Base-by-base conservation (phyloP, 2,888 invertebrate genomes). In the Xestia c-nigrum region DNA sequence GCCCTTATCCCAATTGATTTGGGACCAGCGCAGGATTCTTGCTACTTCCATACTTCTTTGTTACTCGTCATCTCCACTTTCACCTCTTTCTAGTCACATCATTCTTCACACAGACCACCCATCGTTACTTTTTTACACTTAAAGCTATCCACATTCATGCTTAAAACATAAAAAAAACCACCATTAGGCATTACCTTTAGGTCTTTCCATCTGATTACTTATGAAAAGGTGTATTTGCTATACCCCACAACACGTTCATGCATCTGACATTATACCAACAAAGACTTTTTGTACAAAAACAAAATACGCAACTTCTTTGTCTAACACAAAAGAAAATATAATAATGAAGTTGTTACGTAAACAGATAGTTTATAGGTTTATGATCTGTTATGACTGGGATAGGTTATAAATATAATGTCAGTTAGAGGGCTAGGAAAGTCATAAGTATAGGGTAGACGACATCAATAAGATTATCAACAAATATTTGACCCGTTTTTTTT, bases 11-110 rank as follows among this genome's bases (percentile, higher is more conserved):
- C 12, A 55, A 55, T 55, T 55, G 0, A 55, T 55, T 55, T 5
- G n/a, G 1, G n/a, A 12, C 1, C n/a, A 5, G 2, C 5, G n/a
- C 12, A n/a, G 16, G 16, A 47, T 47, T 0, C 5, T 9, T n/a
- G 4, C 9, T 55, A n/a, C n/a, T 55, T 55, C n/a, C 10, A 10
- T n/a, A 55, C 47, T 47, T 47, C 47, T 47, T n/a, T 55, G 10
- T 24, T 24, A 24, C 21, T 52, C n/a, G 52, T 52, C 10, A 52
- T n/a, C 21, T 4, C 5, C 21, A 3, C 12, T 1, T 3, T 5
- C n/a, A n/a, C 55, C 52, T 52, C 52, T 52, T 21, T 52, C 52
- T 52, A 9, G 9, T 9, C 3, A 3, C 3, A 9, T 52, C 9
- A 9, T 21, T 9, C 52, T 9, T 21, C 21, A 52, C 52, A 52